A percentile compares a stretch with the other conserved stretches of the same genome.
phyloP scores from a whole-genome alignment of 2,888 invertebrate species.

The Nemotelus pantherinus region DNA sequence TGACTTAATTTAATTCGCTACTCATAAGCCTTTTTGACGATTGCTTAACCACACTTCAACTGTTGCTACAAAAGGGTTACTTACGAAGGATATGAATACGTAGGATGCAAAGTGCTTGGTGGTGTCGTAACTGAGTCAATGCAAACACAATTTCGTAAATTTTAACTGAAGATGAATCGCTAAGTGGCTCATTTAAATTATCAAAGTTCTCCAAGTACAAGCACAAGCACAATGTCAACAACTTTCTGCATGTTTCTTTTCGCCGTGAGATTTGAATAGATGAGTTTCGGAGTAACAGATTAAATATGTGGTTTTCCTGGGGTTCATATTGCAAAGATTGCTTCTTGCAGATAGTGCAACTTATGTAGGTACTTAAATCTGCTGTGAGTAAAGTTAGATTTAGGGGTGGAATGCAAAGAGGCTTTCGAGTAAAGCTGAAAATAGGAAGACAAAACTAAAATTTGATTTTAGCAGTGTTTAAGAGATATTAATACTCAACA shows the following conservation, averaged over 20 bases:
- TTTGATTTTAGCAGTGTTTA: too few relatives aligned
- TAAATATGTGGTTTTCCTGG: neutral
- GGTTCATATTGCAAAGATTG: slow-evolving; percentile 21
- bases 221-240: slow-evolving; percentile 10
- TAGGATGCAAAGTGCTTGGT: too few relatives aligned
- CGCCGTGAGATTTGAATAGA: neutral
- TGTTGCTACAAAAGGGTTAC: neutral
- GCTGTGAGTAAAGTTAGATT: neutral
- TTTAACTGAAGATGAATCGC: slow-evolving; percentile 27
- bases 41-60: neutral
- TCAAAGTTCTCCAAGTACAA: slow-evolving; percentile 1
- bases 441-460: too few relatives aligned
- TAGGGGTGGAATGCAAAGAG: neutral
- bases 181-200: slow-evolving; percentile 40
- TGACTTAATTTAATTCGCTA: too few relatives aligned
- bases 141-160: slow-evolving; percentile 37
- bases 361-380: neutral
- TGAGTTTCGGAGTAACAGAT: neutral
- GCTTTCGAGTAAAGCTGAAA: too few relatives aligned
- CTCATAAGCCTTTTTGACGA: neutral
- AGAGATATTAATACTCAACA: too few relatives aligned
- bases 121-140: slow-evolving; percentile 31
- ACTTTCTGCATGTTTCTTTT: neutral
- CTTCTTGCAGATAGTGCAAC: neutral
- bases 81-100: neutral